Evolutionary conservation across 2,113 vertebrate genomes (phyloP), one percentile per base, ranked within the genome.

Genomic region (Anhinga rufa): DNA sequence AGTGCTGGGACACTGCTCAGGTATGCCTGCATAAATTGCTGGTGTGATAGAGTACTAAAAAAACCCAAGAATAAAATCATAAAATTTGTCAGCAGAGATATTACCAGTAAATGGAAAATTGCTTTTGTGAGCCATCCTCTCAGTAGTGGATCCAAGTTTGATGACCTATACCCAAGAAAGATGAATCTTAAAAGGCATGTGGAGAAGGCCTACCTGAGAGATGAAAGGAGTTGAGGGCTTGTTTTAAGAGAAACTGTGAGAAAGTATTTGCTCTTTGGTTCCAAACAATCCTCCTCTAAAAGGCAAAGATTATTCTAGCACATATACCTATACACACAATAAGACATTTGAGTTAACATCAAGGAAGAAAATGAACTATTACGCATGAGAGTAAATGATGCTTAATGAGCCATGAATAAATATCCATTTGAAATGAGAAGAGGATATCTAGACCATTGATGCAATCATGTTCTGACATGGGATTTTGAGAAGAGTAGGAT

Each of bases 161-260:
- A 38, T 34, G 80, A 83, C 29, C 60, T 54, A 5, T 15, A n/a
- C 17, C 81, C 15, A 49, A 42, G 34, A 81, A 62, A 68, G 38
- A 68, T 18, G 18, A 26, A 32, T 44, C 26, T 55, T 68, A 79
- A 79, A 79, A 60, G 72, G 4, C 6, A 21, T 1, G 6, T 60
- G 51, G 8, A 83, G 8, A 80, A 82, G 25, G 49, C 13, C 54
- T 52, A 17, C 40, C 54, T 61, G 54, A 61, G 17, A 82, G 34
- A 60, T 44, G 11, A 75, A 81, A 79, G 11, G 29, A 10, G 1
- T 4, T 3, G 4, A 10, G 12, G 9, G 1, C 0, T 9, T 69
- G 16, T 74, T 92, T 88, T n/a, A 66, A 88, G 32, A 76, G 42
- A 71, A 61, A 84, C 7, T 42, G 26, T 65, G 31, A 72, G 34